Evolutionary conservation across 2,888 invertebrate species (phyloP).

Genomic region (Balanococcus diminutus): DNA sequence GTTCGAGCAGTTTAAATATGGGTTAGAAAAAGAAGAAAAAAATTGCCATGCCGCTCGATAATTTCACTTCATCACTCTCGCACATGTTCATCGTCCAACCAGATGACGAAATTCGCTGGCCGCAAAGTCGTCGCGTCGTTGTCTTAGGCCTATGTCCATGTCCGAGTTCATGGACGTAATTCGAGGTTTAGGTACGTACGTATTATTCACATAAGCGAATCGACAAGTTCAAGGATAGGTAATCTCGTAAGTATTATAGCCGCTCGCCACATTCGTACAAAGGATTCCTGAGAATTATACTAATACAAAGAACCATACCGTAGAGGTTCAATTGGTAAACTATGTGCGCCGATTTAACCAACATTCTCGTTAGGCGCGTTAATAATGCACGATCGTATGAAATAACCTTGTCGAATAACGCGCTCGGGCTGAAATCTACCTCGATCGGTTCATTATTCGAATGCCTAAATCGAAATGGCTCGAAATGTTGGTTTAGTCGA

Average conservation of each 20-base stretch:
- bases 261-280: neutral
- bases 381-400: no score
- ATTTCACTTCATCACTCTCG: neutral
- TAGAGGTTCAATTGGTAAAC: neutral
- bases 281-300: neutral
- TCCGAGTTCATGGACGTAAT: neutral
- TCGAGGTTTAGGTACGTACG: neutral
- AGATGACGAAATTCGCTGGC: neutral
- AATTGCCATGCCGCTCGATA: neutral
- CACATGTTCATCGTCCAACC: neutral
- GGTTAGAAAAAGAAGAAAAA: neutral
- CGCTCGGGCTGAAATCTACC: no score
- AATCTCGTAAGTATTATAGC: neutral
- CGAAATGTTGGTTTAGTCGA: no score
- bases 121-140: neutral
- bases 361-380: neutral
- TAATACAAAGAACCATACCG: neutral
- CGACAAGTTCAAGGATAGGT: slow-evolving; percentile 14
- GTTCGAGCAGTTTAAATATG: slow-evolving; percentile 34
- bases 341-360: neutral
- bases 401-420: no score
- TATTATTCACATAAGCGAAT: neutral
- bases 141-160: neutral
- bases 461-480: no score
- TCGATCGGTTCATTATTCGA: no score